Percentiles rank a stretch among this genome's conserved stretches.
Conservation (phyloP, 2,888 invertebrate genomes). For the Sabatieria punctata region DNA sequence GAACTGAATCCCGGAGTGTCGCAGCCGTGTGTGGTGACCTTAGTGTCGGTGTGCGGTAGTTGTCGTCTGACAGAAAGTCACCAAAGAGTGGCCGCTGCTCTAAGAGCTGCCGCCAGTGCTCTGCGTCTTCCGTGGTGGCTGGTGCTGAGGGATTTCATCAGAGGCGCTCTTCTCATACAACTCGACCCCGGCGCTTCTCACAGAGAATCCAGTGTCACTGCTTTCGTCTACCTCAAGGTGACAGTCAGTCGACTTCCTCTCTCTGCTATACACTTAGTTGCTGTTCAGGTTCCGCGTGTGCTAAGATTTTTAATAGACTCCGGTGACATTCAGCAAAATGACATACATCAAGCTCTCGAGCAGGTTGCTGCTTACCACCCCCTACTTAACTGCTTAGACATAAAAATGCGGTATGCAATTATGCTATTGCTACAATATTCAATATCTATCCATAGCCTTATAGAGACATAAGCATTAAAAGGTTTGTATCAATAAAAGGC, state of each 20-base stretch:
- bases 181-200: slow-evolving; percentile 3
- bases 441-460: neutral
- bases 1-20: neutral
- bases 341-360: slow-evolving; percentile 3
- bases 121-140: slow-evolving; percentile 5
- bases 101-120: neutral
- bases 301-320: neutral
- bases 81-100: neutral
- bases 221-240: slow-evolving; percentile 11
- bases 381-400: slow-evolving; percentile 8
- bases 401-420: slow-evolving; percentile 2
- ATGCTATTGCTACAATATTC: neutral
- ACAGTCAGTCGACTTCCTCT: neutral
- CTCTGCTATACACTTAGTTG: no score
- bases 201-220: slow-evolving; percentile 8
- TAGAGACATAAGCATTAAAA: neutral
- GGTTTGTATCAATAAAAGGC: no score
- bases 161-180: slow-evolving; percentile 10
- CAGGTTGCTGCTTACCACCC: slow-evolving; percentile 2
- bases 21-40: slow-evolving; percentile 1
- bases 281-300: slow-evolving; percentile 7
- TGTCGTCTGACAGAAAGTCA: neutral
- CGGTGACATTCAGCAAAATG: neutral
- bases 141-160: slow-evolving; percentile 4
- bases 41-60: neutral